These are phyloP conservation scores for Limnephilus auricula DNA, from an alignment of 2,888 invertebrate species.

Conservation along the genomic window DNA sequence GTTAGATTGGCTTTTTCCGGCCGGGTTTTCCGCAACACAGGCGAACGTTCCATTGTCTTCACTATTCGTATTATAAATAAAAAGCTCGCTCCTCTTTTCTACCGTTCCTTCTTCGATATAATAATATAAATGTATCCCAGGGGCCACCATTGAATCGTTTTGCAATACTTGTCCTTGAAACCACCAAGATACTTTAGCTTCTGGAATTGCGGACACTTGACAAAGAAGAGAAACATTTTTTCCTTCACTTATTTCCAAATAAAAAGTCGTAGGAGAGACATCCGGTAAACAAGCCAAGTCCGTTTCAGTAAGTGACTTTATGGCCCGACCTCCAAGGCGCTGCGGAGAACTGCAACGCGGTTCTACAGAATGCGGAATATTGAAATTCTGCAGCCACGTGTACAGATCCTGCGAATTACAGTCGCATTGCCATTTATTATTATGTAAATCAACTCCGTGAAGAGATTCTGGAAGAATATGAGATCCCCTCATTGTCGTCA, in stretches of 20 bases:
- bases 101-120: constrained; percentile 85
- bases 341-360: constrained; percentile 86
- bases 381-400: constrained; percentile 86
- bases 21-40: constrained; percentile 91
- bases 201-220: constrained; percentile 88
- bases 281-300: constrained; percentile 91
- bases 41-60: constrained; percentile 92
- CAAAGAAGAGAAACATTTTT: constrained; percentile 90
- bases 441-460: constrained; percentile 88
- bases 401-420: constrained; percentile 88
- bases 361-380: constrained; percentile 87
- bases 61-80: constrained; percentile 85
- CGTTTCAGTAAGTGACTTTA: constrained; percentile 81
- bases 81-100: constrained; percentile 87
- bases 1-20: constrained; percentile 88
- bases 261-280: constrained; percentile 85
- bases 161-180: constrained; percentile 89
- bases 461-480: constrained; percentile 86
- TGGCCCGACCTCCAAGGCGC: constrained; percentile 81
- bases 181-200: constrained; percentile 89
- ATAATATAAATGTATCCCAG: constrained; percentile 83
- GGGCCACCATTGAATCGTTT: constrained; percentile 84
- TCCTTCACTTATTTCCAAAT: constrained; percentile 87
- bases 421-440: constrained; percentile 94
- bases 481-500: constrained; percentile 84